Conservation (phyloP, 2,113 vertebrate species). For the Desmodus rotundus region DNA sequence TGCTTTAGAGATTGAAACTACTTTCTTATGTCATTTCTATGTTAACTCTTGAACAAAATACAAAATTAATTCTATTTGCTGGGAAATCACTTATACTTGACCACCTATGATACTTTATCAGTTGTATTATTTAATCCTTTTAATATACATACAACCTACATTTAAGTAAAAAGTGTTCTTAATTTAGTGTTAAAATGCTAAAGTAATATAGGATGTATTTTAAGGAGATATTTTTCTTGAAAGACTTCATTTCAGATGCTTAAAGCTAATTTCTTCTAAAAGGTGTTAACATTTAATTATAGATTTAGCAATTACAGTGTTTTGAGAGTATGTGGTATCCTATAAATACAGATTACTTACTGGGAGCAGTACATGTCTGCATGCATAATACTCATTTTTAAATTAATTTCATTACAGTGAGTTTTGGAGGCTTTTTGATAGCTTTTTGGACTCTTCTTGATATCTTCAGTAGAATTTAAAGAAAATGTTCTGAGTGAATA, state of each 20-base stretch:
- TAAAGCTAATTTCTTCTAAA: conserved; percentile 18
- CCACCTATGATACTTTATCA: background rate
- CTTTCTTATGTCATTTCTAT: background rate
- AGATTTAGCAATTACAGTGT: background rate
- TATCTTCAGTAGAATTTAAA: background rate
- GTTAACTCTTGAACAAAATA: background rate
- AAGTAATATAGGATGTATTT: background rate
- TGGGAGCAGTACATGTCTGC: background rate
- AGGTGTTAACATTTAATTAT: background rate
- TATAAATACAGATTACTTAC: background rate
- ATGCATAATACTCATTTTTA: background rate
- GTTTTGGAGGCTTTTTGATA: background rate
- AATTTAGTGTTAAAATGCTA: background rate
- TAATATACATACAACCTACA: background rate
- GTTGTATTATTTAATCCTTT: background rate
- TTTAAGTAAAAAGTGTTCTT: background rate
- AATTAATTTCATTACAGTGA: background rate
- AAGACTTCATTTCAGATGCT: background rate
- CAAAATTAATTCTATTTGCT: background rate
- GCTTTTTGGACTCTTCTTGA: background rate
- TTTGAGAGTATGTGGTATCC: background rate
- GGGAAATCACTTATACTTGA: background rate
- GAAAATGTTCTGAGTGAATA: background rate
- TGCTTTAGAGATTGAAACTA: conserved; percentile 11
- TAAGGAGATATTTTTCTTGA: background rate